Evolutionary conservation across 1,140 invertebrate species (phyloP).

Genomic region (Tigriopus japonicus): DNA sequence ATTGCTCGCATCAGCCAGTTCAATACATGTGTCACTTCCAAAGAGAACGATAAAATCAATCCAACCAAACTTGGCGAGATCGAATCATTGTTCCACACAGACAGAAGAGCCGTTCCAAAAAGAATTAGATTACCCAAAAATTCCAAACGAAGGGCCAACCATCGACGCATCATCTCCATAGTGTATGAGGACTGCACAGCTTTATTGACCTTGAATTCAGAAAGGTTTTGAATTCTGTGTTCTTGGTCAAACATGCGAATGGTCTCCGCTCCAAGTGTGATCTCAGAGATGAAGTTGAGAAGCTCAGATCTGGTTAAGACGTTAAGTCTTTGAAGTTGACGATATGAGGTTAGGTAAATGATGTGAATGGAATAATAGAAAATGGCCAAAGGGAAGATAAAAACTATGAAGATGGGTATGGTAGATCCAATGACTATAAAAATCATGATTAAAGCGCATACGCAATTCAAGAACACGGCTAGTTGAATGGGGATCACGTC

Average conservation of each 20-base stretch:
- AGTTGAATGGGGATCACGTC: conserved; percentile 40
- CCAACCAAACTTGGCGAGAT: conserved; percentile 28
- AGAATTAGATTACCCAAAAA: conserved; percentile 29
- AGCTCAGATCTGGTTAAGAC: conserved; percentile 13
- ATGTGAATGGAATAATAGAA: conserved; percentile 14
- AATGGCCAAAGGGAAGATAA: conserved; percentile 12
- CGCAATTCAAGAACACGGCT: not conserved
- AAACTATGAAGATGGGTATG: not conserved
- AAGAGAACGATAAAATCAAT: conserved; percentile 33
- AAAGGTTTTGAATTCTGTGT: conserved; percentile 37
- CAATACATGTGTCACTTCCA: conserved; percentile 64
- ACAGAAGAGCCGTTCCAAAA: conserved; percentile 31
- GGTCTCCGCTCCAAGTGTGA: conserved; percentile 41
- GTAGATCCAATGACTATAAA: not conserved
- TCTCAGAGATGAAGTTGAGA: conserved; percentile 16
- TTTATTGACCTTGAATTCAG: conserved; percentile 30
- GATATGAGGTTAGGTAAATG: conserved; percentile 14
- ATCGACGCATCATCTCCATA: conserved; percentile 27
- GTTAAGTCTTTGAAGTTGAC: conserved; percentile 16
- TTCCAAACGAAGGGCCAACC: conserved; percentile 29
- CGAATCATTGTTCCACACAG: not conserved
- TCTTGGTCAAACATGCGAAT: conserved; percentile 48
- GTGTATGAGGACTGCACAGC: conserved; percentile 31
- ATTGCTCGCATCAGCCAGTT: conserved; percentile 95
- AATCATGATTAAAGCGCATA: not conserved